Evolutionary conservation across 2,888 invertebrate species (phyloP).

Genomic region (Griposia aprilina): DNA sequence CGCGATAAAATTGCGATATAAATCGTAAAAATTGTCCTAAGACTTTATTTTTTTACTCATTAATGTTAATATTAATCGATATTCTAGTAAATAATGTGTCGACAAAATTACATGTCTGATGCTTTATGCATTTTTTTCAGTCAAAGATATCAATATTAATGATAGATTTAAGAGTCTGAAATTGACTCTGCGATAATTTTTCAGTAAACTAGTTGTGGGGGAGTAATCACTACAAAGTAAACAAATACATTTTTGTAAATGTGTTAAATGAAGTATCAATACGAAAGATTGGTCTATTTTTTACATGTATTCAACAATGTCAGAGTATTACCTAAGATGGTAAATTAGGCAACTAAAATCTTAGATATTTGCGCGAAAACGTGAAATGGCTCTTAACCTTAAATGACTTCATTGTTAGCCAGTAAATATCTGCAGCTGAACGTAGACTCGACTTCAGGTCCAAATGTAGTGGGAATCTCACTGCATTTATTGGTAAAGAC

Average conservation of each 20-base stretch:
- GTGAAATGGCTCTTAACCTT: neutral
- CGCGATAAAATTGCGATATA: neutral
- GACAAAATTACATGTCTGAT: neutral
- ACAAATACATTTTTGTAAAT: neutral
- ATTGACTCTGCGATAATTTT: no score
- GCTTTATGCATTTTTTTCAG: neutral
- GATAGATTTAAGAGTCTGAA: no score
- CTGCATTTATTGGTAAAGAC: neutral
- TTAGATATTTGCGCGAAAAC: no score
- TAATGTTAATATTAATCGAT: neutral
- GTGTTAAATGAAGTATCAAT: no score
- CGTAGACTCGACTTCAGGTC: neutral
- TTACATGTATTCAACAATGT: no score
- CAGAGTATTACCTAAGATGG: no score
- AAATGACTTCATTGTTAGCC: neutral
- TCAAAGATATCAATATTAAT: no score
- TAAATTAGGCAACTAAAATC: no score
- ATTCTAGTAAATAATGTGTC: neutral
- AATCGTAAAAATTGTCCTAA: neutral
- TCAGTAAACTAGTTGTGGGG: no score
- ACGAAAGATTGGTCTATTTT: no score
- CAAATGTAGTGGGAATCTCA: no score
- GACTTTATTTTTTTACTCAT: neutral
- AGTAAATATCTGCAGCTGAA: neutral
- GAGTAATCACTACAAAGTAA: slow-evolving; percentile 4